A percentile compares a stretch with the other conserved stretches of the same genome.
Evolutionary conservation across 2,888 invertebrate genomes (phyloP).

Genomic region (Linnaemya tessellans): DNA sequence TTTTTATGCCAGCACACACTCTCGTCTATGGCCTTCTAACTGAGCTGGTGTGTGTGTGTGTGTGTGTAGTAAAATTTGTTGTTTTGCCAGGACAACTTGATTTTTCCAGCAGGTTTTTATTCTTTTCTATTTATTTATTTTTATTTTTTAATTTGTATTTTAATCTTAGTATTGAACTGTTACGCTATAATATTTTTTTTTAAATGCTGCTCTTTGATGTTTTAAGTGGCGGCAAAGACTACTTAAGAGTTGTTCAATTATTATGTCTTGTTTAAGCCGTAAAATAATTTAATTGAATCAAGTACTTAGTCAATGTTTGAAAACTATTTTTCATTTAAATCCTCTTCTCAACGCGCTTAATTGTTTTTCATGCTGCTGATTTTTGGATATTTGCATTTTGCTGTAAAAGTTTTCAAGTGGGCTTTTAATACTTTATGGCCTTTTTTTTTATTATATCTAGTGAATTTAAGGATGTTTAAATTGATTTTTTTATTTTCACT

Average conservation of each 20-base stretch:
- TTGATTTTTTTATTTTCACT: neutral
- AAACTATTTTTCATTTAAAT: neutral
- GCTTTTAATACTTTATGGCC: neutral
- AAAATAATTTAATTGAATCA: neutral
- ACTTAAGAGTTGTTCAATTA: slow-evolving; percentile 20
- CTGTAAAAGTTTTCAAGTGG: neutral
- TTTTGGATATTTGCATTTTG: neutral
- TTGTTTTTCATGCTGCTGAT: slow-evolving; percentile 1
- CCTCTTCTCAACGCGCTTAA: neutral
- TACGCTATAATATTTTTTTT: neutral
- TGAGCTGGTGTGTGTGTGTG: neutral
- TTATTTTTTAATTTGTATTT: neutral
- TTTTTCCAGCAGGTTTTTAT: slow-evolving; percentile 8
- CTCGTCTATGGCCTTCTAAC: neutral
- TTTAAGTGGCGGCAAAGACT: slow-evolving; percentile 20
- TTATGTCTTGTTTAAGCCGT: slow-evolving; percentile 3
- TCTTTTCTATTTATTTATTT: neutral
- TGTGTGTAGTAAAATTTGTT: neutral
- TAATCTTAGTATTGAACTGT: slow-evolving; percentile 21
- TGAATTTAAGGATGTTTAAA: neutral
- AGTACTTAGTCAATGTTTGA: neutral
- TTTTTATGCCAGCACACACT: neutral
- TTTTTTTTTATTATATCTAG: neutral
- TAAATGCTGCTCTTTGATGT: slow-evolving; percentile 1
- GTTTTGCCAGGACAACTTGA: neutral